Conservation (phyloP, 2,113 vertebrate species). For the Excalfactoria chinensis region DNA sequence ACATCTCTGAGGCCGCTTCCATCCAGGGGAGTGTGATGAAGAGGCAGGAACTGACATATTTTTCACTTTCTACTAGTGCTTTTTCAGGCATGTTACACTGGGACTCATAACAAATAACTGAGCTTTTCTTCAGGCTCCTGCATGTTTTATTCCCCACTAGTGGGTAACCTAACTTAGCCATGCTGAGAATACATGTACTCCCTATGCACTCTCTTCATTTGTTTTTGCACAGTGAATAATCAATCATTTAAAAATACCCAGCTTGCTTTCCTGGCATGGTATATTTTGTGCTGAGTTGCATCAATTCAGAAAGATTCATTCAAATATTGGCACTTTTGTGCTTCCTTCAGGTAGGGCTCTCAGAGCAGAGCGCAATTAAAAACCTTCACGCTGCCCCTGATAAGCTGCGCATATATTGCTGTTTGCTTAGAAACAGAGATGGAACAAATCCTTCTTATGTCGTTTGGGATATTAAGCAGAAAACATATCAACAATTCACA, state of each 20-base stretch:
- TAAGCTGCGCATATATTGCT: background rate
- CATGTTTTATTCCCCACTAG: background rate
- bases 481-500: background rate
- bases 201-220: constrained; percentile 30
- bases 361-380: background rate
- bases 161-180: background rate
- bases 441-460: background rate
- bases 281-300: background rate
- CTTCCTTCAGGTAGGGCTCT: background rate
- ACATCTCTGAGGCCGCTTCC: accelerated
- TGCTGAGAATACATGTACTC: background rate
- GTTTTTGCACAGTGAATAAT: constrained; percentile 7
- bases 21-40: background rate
- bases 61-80: background rate
- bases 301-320: background rate
- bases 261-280: background rate
- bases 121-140: background rate
- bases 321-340: background rate
- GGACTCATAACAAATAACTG: background rate
- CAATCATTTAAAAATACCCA: constrained; percentile 33
- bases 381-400: accelerated
- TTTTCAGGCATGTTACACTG: background rate
- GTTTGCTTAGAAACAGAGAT: background rate
- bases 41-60: accelerated
- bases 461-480: background rate